Conservation (phyloP, 1,140 invertebrate species). For the Diplogasteroides magnus region DNA sequence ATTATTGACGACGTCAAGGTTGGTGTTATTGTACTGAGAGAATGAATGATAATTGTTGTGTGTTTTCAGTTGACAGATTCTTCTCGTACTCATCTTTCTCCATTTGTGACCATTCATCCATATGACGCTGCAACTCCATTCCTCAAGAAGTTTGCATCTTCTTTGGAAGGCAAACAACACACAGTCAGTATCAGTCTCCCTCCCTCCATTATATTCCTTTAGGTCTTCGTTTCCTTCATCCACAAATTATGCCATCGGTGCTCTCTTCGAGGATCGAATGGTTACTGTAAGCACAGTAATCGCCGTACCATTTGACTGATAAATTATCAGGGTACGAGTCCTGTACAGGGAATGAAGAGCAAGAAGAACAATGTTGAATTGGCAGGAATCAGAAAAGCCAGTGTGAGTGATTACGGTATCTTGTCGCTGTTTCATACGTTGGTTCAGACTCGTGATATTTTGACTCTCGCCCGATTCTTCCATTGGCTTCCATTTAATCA, state of each 20-base stretch:
- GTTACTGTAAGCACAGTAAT: neutral
- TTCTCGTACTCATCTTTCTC: neutral
- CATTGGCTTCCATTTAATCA: no score
- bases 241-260: slow-evolving; percentile 42
- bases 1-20: slow-evolving; percentile 65
- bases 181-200: neutral
- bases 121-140: neutral
- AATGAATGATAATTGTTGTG: slow-evolving; percentile 12
- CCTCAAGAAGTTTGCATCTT: neutral
- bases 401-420: no score
- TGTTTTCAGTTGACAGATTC: neutral
- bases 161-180: neutral
- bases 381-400: slow-evolving; percentile 75
- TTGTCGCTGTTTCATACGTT: no score
- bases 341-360: slow-evolving; percentile 75
- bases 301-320: slow-evolving; percentile 21
- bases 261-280: slow-evolving; percentile 13
- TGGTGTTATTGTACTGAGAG: neutral
- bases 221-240: slow-evolving; percentile 25
- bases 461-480: no score
- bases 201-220: neutral
- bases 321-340: slow-evolving; percentile 59
- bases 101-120: neutral
- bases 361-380: slow-evolving; percentile 84
- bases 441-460: no score